Evolutionary conservation across 2,113 vertebrate species (phyloP), one percentile per base, ranked within the genome.

Genomic region (Apodemus sylvaticus): DNA sequence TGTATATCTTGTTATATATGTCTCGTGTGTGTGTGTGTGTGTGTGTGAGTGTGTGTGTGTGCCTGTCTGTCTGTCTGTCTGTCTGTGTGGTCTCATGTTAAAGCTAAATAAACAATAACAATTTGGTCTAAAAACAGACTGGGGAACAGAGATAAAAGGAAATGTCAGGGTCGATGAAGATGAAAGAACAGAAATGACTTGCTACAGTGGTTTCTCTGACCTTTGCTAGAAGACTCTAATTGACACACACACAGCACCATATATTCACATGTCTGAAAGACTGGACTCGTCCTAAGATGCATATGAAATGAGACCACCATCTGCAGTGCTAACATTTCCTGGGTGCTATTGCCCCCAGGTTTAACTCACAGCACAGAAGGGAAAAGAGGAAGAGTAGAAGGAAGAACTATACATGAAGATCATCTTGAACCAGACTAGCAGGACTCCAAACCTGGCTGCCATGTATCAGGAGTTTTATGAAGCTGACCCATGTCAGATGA

Each of bases 341-440:
- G 90, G 29, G 26, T 45, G 48, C 24, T 89, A 3, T 51, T 89
- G 19, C 42, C 55, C 42, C 16, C n/a, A 1, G 42, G 39, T 66
- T 86, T 66, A 48, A 86, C 34, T 62, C 82, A 64, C 4, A 48
- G 31, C 9, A 20, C 29, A 12, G 60, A 16, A 83, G 82, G 60
- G 66, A 34, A 34, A 16, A 1, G 17, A 86, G 29, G 60, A 64
- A 6, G 17, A 26, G 29, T 1, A 20, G 60, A 51, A 51, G 62
- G 42, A 66, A 68, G 31, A 31, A 39, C 78, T n/a, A 88, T 19
- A 76, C 29, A 88, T 29, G 60, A 89, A 81, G 45, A 85, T 68
- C 77, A 91, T 88, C 39, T 12, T 90, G 22, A 89, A 36, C 60
- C 26, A 94, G 31, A 76, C 53, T 14, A 97, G 87, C 31, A 93